A percentile compares a stretch with the other conserved stretches of the same genome.
Evolutionary conservation across 2,888 invertebrate genomes (phyloP).

Genomic region (Platycnemis pennipes): DNA sequence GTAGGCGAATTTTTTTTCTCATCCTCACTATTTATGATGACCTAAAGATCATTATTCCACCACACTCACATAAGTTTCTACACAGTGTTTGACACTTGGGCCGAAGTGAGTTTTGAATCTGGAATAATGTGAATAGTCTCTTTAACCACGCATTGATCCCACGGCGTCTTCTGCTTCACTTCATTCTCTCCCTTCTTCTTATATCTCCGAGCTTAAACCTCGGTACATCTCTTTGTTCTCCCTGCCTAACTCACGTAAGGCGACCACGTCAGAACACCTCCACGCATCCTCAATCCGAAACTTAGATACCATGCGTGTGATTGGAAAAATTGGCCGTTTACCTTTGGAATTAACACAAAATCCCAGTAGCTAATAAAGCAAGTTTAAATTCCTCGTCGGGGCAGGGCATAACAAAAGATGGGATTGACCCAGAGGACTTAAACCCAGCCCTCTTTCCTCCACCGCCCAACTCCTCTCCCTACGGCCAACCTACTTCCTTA

Average conservation of each 20-base stretch:
- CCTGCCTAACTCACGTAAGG: background rate
- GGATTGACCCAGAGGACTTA: background rate
- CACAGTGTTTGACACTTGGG: too few species aligned
- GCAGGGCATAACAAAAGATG: background rate
- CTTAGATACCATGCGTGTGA: background rate
- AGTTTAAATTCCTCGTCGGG: slow-evolving; percentile 31
- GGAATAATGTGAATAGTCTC: background rate
- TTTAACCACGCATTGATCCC: background rate
- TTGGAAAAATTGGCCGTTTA: slow-evolving; percentile 6
- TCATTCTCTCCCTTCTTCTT: background rate
- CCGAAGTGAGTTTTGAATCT: too few species aligned
- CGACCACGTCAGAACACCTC: background rate
- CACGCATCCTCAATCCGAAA: background rate
- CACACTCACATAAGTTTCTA: too few species aligned
- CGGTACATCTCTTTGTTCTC: background rate
- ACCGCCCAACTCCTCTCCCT: background rate
- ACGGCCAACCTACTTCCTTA: background rate
- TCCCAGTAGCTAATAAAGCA: slow-evolving; percentile 16
- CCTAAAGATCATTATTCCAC: too few species aligned
- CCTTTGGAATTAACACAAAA: background rate
- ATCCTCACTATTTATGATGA: too few species aligned
- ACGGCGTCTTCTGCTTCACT: background rate
- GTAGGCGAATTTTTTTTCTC: too few species aligned
- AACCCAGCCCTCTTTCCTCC: background rate
- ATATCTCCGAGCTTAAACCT: background rate